These are phyloP conservation scores for Pyrochroa serraticornis DNA, from an alignment of 2,888 invertebrate genomes.

Conservation along the genomic window DNA sequence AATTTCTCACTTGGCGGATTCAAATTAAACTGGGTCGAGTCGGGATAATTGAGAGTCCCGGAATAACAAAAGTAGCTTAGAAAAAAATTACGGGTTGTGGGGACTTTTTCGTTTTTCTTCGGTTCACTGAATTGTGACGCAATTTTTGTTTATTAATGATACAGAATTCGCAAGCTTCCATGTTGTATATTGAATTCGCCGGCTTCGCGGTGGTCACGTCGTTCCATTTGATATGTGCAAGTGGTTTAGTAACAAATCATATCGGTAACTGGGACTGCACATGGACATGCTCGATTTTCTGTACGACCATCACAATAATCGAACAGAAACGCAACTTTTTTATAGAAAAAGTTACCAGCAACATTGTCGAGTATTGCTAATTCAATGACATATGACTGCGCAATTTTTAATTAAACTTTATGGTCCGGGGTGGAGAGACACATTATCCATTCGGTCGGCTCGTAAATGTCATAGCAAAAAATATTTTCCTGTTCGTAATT, in stretches of 20 bases:
- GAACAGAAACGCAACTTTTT: constrained; percentile 1
- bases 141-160: constrained; percentile 11
- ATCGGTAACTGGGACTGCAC: constrained; percentile 4
- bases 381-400: constrained; percentile 29
- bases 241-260: constrained; percentile 37
- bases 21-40: too few species aligned
- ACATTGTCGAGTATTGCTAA: constrained; percentile 20
- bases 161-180: background rate
- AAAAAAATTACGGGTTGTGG: too few species aligned
- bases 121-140: constrained; percentile 41
- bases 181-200: constrained; percentile 14
- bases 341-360: constrained; percentile 11
- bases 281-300: background rate
- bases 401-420: constrained; percentile 29
- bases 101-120: too few species aligned
- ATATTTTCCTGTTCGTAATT: constrained; percentile 25
- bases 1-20: too few species aligned
- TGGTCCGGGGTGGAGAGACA: constrained; percentile 10
- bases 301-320: constrained; percentile 4
- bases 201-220: constrained; percentile 41
- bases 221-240: constrained; percentile 33
- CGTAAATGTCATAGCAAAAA: constrained; percentile 26
- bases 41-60: too few species aligned
- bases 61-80: too few species aligned
- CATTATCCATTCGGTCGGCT: constrained; percentile 25